Evolutionary conservation across 2,113 vertebrate species (phyloP).

Genomic region (Oreotragus oreotragus): DNA sequence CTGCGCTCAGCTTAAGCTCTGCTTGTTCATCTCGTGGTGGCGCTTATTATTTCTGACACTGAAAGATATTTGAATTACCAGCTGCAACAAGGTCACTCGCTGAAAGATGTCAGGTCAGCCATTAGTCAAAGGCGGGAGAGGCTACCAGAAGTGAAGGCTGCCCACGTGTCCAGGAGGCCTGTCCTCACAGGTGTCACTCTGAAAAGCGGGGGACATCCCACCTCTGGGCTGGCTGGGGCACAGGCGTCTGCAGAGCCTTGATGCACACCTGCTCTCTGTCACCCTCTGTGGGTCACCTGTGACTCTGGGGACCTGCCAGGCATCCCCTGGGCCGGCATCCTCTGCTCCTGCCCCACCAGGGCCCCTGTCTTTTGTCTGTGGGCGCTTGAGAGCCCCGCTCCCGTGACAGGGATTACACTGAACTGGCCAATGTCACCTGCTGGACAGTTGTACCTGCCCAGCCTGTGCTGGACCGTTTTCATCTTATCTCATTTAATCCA

Average conservation of each 20-base stretch:
- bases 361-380: too few species aligned
- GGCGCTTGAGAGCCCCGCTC: background rate
- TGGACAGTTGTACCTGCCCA: rapidly evolving
- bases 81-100: constrained; percentile 81
- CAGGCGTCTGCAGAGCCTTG: rapidly evolving
- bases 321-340: rapidly evolving
- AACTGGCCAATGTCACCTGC: background rate
- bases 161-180: background rate
- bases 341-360: background rate
- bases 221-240: background rate
- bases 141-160: constrained; percentile 60
- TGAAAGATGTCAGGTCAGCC: constrained; percentile 81
- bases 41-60: constrained; percentile 83
- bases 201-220: background rate
- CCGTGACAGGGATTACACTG: rapidly evolving
- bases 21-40: constrained; percentile 81
- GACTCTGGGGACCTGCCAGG: background rate
- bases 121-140: constrained; percentile 80
- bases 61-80: constrained; percentile 81
- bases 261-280: background rate
- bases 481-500: rapidly evolving
- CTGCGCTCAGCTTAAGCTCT: constrained; percentile 86
- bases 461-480: rapidly evolving
- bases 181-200: background rate
- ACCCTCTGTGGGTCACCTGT: background rate